Evolutionary conservation across 2,888 invertebrate genomes (phyloP), one percentile per base, ranked within the genome.

Genomic region (Amphipyra tragopoginis): DNA sequence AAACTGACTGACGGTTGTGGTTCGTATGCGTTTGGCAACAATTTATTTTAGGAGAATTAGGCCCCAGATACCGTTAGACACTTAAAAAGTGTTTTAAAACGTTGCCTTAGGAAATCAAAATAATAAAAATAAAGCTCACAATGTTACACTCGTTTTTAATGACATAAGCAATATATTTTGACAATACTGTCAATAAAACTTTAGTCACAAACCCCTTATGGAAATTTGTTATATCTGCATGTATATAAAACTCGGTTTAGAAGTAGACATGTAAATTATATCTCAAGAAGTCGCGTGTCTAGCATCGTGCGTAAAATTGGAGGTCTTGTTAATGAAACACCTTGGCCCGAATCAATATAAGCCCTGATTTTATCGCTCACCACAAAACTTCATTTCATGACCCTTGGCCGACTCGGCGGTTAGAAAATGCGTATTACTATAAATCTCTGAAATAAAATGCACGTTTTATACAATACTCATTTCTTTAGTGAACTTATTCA

Each of bases 321-420:
- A 55, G 60, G 68, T 75, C 71, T 74, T 75, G 75, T 79, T 75
- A 77, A 77, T 80, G 70, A 75, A 78, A 80, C 80, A 79, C 85
- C 81, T 85, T 83, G 83, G 78, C 80, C 78, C 67, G 66, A 86
- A 86, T 86, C 86, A 84, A 85, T 86, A 83, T 83, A 65, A 77
- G 72, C 65, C 65, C 67, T 62, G 86, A 88, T 86, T 84, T 86
- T 83, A 87, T 86, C 85, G 84, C 75, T 59, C 71, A 75, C 75
- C 61, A 74, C 69, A 68, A 77, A 80, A 83, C 67, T 82, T 82
- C 54, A 73, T 77, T 77, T 70, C 81, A 77, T 67, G 78, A 72
- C 72, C 73, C 50, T 54, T 51, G 50, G 70, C 14, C 47, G 11
- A 54, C 42, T 39, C 26, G 34, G 39, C 34, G 14, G 45, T 26